A percentile compares a stretch with the other conserved stretches of the same genome.
These are phyloP conservation scores for Plagodis pulveraria DNA, from an alignment of 2,888 invertebrate genomes.

Conservation along the genomic window DNA sequence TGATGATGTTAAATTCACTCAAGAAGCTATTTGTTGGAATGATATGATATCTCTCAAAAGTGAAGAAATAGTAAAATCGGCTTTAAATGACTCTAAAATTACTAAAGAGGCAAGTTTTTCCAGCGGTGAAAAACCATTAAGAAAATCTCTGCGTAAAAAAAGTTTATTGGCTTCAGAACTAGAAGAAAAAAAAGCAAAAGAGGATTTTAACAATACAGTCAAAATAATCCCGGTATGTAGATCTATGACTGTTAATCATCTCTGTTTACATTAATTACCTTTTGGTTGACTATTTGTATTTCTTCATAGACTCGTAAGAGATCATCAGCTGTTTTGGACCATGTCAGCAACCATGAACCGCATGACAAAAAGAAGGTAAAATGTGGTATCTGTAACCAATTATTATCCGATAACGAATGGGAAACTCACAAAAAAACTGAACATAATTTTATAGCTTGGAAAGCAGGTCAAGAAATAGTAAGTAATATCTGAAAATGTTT, in stretches of 20 bases:
- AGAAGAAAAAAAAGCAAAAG: not conserved
- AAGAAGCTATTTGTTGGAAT: slow-evolving; percentile 23
- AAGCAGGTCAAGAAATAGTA: slow-evolving; percentile 49
- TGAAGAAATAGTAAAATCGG: slow-evolving; percentile 1
- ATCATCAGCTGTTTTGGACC: slow-evolving; percentile 14
- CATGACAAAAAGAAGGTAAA: slow-evolving; percentile 41
- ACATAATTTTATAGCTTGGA: slow-evolving; percentile 58
- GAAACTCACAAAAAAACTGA: slow-evolving; percentile 47
- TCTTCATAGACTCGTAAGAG: slow-evolving; percentile 25
- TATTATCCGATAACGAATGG: slow-evolving; percentile 50
- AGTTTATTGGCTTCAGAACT: not conserved
- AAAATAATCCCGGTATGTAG: slow-evolving; percentile 2
- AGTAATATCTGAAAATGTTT: slow-evolving; percentile 35
- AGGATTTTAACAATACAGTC: not conserved
- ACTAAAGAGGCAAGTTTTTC: not conserved
- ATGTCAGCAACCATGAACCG: not conserved
- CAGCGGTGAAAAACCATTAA: not conserved
- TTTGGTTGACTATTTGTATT: not conserved
- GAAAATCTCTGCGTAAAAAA: not conserved
- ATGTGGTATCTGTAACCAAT: slow-evolving; percentile 53
- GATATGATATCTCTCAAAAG: slow-evolving; percentile 9
- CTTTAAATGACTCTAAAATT: not conserved
- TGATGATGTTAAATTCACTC: not conserved
- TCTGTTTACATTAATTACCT: not conserved
- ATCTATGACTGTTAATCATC: not conserved